A percentile compares a stretch with the other conserved stretches of the same genome.
Evolutionary conservation across 2,888 invertebrate genomes (phyloP).

Genomic region (Epistrophe grossulariae): DNA sequence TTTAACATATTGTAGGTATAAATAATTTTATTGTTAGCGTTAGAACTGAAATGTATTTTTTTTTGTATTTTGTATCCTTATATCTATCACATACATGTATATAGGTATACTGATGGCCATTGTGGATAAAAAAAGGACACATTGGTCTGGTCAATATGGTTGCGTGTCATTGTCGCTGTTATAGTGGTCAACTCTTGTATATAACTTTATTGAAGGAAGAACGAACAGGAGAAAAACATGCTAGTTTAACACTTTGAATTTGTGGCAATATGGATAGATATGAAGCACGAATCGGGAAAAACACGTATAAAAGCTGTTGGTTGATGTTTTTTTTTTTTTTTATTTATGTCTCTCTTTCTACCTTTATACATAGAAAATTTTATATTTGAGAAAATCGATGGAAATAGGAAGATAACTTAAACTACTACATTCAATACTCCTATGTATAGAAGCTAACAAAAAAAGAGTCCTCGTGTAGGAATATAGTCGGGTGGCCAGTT

Average conservation of each 20-base stretch:
- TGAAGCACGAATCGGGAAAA: background rate
- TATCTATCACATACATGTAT: background rate
- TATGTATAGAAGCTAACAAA: background rate
- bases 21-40: background rate
- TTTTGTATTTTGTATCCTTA: background rate
- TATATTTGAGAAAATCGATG: conserved; percentile 60
- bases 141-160: conserved; percentile 57
- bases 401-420: conserved; percentile 50
- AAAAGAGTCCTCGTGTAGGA: background rate
- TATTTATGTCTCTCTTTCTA: conserved; percentile 28
- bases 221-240: conserved; percentile 50
- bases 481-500: background rate
- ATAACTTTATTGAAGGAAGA: background rate
- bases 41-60: background rate
- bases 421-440: conserved; percentile 9
- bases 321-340: conserved; percentile 60
- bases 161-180: conserved; percentile 55
- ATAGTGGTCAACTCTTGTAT: conserved; percentile 9
- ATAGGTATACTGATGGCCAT: conserved; percentile 31
- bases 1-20: background rate
- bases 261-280: conserved; percentile 16
- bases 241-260: conserved; percentile 68
- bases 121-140: conserved; percentile 56
- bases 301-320: conserved; percentile 64
- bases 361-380: background rate